Evolutionary conservation across 2,888 invertebrate genomes (phyloP).

Genomic region (Lepidocyrtoides sp.): DNA sequence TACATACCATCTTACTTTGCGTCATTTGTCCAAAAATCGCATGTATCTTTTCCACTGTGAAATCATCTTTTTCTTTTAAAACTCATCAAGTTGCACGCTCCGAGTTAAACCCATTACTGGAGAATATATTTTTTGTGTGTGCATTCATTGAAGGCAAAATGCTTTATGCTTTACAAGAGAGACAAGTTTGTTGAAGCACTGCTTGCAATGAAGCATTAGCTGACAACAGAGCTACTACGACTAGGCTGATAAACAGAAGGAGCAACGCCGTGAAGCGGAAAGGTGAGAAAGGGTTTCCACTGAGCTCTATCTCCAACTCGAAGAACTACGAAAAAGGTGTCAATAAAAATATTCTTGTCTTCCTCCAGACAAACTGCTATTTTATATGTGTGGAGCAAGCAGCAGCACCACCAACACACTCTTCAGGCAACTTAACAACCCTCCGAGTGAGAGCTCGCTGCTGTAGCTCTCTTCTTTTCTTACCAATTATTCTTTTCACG

Average conservation of each 20-base stretch:
- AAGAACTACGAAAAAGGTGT: conserved; percentile 81
- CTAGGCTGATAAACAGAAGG: not conserved
- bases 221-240: not conserved
- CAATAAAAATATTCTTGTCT: conserved; percentile 72
- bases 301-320: conserved; percentile 81
- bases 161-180: too few relatives aligned
- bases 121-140: too few relatives aligned
- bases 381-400: conserved; percentile 8
- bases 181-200: too few relatives aligned
- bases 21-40: too few relatives aligned
- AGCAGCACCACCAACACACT: conserved; percentile 43
- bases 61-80: too few relatives aligned
- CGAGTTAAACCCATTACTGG: too few relatives aligned
- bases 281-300: conserved; percentile 80
- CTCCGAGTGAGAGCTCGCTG: conserved; percentile 62
- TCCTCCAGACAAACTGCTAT: conserved; percentile 70
- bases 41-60: too few relatives aligned
- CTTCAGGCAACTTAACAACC: conserved; percentile 47
- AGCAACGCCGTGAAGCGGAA: conserved; percentile 71
- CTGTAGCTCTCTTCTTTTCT: conserved; percentile 25
- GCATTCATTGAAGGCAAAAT: too few relatives aligned
- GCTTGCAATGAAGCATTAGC: not conserved
- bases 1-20: too few relatives aligned
- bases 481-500: not conserved
- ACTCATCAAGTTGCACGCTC: too few relatives aligned